Base-by-base conservation (phyloP, 1,140 invertebrate genomes). In the Chironomus tepperi region DNA sequence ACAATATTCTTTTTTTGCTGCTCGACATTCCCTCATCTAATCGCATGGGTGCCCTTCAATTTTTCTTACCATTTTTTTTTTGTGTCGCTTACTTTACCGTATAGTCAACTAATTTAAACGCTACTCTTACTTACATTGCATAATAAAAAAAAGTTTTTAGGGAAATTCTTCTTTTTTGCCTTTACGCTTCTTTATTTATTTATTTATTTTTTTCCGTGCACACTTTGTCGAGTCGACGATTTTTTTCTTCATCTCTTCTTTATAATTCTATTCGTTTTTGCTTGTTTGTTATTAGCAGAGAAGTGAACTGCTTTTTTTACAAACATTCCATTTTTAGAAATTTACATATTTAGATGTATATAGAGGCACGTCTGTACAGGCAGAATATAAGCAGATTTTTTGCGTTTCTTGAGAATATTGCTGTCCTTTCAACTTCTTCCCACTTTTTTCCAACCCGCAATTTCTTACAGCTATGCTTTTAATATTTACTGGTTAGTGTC, bases 11-110 rank as follows among this genome's bases (percentile, higher is more conserved):
- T 67, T 7, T n/a, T n/a, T 67, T 19, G 18, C 64, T 18, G 18
- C 64, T 67, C n/a, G 9, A n/a, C n/a, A 12, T 57, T 19, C 65
- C 18, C 65, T 18, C n/a, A 19, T 70, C 65, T 70, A 70, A 70
- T 70, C 65, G 65, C 65, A 70, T 70, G 65, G 16, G 16, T 70
- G 65, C 65, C 65, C 65, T 70, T 70, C 65, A 70, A 70, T 57
- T 57, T 57, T n/a, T 5, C 5, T 57, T 57, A 57, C 47, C 12
- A 57, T 57, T 34, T 34, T 34, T 34, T 34, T 34, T 34, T 34
- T n/a, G n/a, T 57, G 47, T n/a, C 47, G 12, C 47, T 57, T 12
- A 57, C 24, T 57, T n/a, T 57, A 57, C 47, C 15, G 12, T 57
- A 15, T n/a, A 34, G 24, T 34, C 24, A 57, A 57, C 47, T 57